These are phyloP conservation scores for Unio pictorum DNA, from an alignment of 2,888 invertebrate genomes.

Conservation along the genomic window DNA sequence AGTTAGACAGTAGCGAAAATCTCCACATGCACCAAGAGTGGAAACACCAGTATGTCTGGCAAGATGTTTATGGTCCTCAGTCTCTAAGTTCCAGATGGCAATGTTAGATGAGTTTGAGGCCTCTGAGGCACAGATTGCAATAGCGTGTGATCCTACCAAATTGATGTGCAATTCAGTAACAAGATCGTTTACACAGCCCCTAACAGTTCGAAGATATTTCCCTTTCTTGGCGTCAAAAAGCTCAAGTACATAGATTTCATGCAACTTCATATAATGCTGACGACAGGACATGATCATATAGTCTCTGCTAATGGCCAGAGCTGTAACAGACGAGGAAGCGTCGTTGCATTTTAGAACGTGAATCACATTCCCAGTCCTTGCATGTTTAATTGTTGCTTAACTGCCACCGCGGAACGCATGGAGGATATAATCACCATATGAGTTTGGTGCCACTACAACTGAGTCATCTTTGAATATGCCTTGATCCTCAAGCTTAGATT, in stretches of 20 bases:
- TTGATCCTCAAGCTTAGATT: slow-evolving; percentile 42
- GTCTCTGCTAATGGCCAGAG: slow-evolving; percentile 62
- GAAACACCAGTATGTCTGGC: slow-evolving; percentile 61
- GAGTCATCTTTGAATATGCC: slow-evolving; percentile 62
- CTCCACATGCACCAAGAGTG: slow-evolving; percentile 57
- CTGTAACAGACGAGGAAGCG: slow-evolving; percentile 56
- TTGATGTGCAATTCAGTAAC: slow-evolving; percentile 59
- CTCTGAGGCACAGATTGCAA: slow-evolving; percentile 59
- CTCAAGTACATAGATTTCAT: slow-evolving; percentile 64
- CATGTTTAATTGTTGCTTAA: slow-evolving; percentile 59
- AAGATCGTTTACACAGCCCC: slow-evolving; percentile 63
- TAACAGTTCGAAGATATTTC: slow-evolving; percentile 58
- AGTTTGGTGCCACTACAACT: slow-evolving; percentile 52
- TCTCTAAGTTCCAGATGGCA: slow-evolving; percentile 69
- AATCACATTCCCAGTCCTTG: slow-evolving; percentile 55
- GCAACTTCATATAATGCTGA: slow-evolving; percentile 61
- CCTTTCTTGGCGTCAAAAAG: slow-evolving; percentile 64
- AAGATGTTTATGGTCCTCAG: slow-evolving; percentile 70
- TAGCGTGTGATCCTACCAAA: slow-evolving; percentile 62
- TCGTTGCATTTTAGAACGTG: slow-evolving; percentile 60
- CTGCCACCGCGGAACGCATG: slow-evolving; percentile 62
- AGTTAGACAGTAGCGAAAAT: slow-evolving; percentile 64
- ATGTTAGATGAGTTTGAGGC: slow-evolving; percentile 61
- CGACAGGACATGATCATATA: slow-evolving; percentile 65
- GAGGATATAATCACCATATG: slow-evolving; percentile 57